Conservation (phyloP, 2,113 vertebrate species). For the Chiloscyllium plagiosum region DNA sequence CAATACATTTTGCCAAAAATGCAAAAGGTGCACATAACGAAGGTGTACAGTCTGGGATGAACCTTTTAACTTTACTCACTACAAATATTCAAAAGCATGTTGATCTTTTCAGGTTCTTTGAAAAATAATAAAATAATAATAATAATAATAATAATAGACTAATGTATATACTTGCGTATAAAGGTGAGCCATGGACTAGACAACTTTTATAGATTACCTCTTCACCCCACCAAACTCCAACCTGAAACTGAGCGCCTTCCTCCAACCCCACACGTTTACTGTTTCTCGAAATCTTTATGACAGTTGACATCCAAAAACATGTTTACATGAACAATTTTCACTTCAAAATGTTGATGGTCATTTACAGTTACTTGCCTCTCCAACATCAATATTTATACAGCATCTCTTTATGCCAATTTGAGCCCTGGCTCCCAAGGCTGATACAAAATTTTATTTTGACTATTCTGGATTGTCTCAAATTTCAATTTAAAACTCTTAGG, state of each 20-base stretch:
- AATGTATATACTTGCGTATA: not conserved
- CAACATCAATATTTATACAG: not conserved
- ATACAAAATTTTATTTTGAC: not conserved
- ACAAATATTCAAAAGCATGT: not conserved
- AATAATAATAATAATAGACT: not conserved
- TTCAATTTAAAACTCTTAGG: not conserved
- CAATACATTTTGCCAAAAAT: not conserved
- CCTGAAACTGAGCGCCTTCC: not conserved
- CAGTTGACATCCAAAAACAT: not conserved
- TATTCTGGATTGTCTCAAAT: not conserved
- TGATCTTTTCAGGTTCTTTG: not conserved
- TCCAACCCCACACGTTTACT: not conserved
- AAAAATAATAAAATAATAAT: not conserved
- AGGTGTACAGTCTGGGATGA: not conserved
- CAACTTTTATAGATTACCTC: not conserved
- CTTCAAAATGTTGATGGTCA: not conserved
- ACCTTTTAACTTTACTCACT: not conserved
- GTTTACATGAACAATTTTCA: not conserved
- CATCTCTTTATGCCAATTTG: not conserved
- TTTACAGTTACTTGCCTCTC: not conserved
- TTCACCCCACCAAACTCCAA: not conserved
- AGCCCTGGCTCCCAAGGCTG: not conserved
- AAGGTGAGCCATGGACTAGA: not conserved
- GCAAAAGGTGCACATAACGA: not conserved
- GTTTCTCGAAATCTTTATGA: not conserved